Evolutionary conservation across 2,888 invertebrate species (phyloP), one percentile per base, ranked within the genome.

Genomic region (Caenorhabditis drosophilae): DNA sequence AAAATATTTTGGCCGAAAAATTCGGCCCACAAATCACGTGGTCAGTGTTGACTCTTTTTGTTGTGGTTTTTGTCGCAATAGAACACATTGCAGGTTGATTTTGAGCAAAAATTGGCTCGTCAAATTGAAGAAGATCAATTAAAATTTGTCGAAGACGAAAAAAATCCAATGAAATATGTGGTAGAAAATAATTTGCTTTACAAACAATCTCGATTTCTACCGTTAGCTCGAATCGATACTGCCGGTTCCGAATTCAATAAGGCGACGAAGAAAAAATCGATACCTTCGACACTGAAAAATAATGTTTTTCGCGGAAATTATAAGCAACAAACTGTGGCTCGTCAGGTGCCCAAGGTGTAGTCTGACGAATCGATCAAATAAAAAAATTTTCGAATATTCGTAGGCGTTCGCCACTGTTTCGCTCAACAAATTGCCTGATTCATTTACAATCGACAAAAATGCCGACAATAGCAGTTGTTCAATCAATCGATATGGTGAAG

Each of bases 101-200:
- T 49, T 48, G 64, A 66, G 25, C 3, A 44, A 34, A 51, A 59
- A n/a, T 27, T 66, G 12, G 64, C 64, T 1, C 47, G 48, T 4
- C 55, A 59, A 41, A 66, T 66, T 51, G 64, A 66, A 18, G 64
- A 59, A 25, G 59, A 66, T 35, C 59, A 66, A 27, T 22, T 66
- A 45, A 59, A 66, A 35, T 66, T 66, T n/a, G 64, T 66, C 3
- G 59, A 54, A 25, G 59, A 59, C 26, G 64, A 66, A 31, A 51
- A 46, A 40, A 66, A 66, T 36, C 64, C 64, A 7, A 51, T 66
- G 59, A 66, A 66, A 34, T 66, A 66, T 25, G 59, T 66, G 1
- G 64, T 66, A 9, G 64, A 66, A 18, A 55, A 66, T 16, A 59
- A 59, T 12, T 26, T 66, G 6, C 26, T 66, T 1, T 66, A 59